A percentile compares a stretch with the other conserved stretches of the same genome.
Evolutionary conservation across 2,888 invertebrate species (phyloP).

Genomic region (Lepetodrilus schrolli): DNA sequence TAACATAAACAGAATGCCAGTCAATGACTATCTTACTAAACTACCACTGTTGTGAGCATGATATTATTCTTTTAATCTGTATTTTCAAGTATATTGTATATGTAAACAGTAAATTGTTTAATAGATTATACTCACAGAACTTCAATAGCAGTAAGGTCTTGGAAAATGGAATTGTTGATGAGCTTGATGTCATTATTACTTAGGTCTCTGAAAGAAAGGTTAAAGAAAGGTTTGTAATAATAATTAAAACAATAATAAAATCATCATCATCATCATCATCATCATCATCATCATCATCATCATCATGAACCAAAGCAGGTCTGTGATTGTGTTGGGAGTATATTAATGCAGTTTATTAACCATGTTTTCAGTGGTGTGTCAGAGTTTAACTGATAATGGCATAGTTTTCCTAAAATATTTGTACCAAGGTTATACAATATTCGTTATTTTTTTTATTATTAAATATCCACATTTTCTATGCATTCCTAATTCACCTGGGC

Average conservation of each 20-base stretch:
- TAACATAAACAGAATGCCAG: too few species aligned
- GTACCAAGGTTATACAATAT: slow-evolving; percentile 14
- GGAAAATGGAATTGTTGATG: slow-evolving; percentile 76
- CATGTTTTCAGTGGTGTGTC: too few species aligned
- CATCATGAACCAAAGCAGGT: background rate
- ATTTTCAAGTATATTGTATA: too few species aligned
- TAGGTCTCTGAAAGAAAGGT: slow-evolving; percentile 78
- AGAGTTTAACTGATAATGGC: background rate
- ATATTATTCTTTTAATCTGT: too few species aligned
- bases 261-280: too few species aligned
- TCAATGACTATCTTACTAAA: too few species aligned
- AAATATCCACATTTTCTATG: slow-evolving; percentile 1
- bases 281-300: too few species aligned
- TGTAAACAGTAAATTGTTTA: too few species aligned
- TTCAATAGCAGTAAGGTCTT: slow-evolving; percentile 77
- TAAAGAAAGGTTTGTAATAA: too few species aligned
- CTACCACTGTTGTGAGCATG: too few species aligned
- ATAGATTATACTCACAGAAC: slow-evolving; percentile 78
- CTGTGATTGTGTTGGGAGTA: background rate
- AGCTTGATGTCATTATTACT: slow-evolving; percentile 79
- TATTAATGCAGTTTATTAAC: too few species aligned
- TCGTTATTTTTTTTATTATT: background rate
- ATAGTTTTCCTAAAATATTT: slow-evolving; percentile 19
- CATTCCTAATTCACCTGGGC: background rate
- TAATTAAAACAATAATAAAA: too few species aligned